Evolutionary conservation across 2,113 vertebrate genomes (phyloP).

Genomic region (Spermophilus dauricus): DNA sequence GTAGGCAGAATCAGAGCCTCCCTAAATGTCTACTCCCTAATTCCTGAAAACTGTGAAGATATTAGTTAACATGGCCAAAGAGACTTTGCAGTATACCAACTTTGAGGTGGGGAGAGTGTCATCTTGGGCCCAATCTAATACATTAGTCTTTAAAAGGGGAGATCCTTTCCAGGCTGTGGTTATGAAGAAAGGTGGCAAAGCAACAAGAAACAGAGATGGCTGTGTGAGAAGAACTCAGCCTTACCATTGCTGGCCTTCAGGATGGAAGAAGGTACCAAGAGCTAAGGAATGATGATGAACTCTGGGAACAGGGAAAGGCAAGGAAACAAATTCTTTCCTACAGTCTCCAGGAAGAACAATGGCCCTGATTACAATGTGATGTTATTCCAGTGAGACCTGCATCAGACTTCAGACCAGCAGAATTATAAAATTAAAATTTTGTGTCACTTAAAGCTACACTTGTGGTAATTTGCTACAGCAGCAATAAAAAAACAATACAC

Average conservation of each 20-base stretch:
- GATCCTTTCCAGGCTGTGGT: not conserved
- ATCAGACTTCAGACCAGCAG: not conserved
- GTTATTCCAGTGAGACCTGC: not conserved
- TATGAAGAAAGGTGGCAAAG: not conserved
- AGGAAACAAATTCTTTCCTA: not conserved
- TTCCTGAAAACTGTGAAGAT: not conserved
- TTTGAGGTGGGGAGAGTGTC: not conserved
- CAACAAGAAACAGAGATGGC: not conserved
- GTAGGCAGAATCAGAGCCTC: not conserved
- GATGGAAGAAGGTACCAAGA: not conserved
- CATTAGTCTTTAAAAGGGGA: not conserved
- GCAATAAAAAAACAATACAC: slow-evolving; percentile 1
- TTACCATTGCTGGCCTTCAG: not conserved
- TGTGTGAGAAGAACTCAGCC: not conserved
- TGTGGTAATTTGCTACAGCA: not conserved
- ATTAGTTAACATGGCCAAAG: not conserved
- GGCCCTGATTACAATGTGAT: not conserved
- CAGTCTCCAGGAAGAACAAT: not conserved
- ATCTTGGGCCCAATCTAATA: not conserved
- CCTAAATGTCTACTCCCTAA: not conserved
- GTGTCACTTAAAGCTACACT: not conserved
- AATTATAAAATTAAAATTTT: not conserved
- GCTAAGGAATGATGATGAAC: not conserved
- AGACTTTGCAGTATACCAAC: not conserved
- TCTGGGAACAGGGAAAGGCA: not conserved